Conservation (phyloP, 2,888 invertebrate species). For the Nemapogon koenigi region DNA sequence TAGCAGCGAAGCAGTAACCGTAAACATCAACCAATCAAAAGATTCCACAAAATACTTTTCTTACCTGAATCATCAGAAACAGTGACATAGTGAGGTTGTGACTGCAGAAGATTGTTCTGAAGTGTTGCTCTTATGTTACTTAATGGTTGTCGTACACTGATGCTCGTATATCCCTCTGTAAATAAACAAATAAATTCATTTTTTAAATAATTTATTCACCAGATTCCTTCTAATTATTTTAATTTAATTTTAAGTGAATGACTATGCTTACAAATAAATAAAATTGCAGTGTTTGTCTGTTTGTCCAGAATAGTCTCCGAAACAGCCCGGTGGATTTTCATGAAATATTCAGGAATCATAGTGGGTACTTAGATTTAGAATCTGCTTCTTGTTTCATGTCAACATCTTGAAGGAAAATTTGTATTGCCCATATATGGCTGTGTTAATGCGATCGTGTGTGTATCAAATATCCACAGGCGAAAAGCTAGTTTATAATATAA, state of each 20-base stretch:
- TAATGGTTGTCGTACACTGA: conserved; percentile 87
- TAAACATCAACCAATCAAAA: too few relatives aligned
- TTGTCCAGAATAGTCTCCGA: too few relatives aligned
- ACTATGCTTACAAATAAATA: not conserved
- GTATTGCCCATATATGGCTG: too few relatives aligned
- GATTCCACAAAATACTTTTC: too few relatives aligned
- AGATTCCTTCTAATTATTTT: not conserved
- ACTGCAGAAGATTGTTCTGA: conserved; percentile 66
- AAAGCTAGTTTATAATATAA: too few relatives aligned
- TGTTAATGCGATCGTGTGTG: too few relatives aligned
- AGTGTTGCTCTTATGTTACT: conserved; percentile 71
- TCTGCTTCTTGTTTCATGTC: too few relatives aligned
- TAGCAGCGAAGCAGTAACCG: too few relatives aligned
- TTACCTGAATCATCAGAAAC: conserved; percentile 91
- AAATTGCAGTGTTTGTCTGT: too few relatives aligned
- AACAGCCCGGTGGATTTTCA: not conserved
- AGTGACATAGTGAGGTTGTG: conserved; percentile 79
- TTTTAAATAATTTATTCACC: not conserved
- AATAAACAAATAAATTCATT: conserved; percentile 25
- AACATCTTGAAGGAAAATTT: too few relatives aligned
- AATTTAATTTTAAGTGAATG: not conserved
- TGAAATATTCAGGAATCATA: not conserved
- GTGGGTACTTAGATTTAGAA: too few relatives aligned
- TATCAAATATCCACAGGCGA: too few relatives aligned
- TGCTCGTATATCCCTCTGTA: conserved; percentile 91